Evolutionary conservation across 2,113 vertebrate genomes (phyloP), one percentile per base, ranked within the genome.

Genomic region (Anser cygnoides): DNA sequence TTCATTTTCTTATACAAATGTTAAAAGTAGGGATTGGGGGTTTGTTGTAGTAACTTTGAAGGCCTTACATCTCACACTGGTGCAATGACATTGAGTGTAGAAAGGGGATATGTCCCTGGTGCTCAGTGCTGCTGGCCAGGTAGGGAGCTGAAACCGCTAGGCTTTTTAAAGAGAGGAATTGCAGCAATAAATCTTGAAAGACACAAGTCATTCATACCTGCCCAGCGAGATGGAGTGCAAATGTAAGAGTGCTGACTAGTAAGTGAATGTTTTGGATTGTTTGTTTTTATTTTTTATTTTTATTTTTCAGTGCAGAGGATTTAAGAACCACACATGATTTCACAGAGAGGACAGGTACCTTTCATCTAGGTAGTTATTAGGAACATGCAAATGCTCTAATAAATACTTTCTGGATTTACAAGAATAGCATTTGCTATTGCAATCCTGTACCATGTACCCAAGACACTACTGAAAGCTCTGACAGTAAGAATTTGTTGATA

Each of bases 311-410:
- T 5, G 10, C 58, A 59, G 87, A 61, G 29, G 31, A 21, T 77
- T 66, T 46, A 10, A 33, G 66, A 61, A 14, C 16, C 43, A 20
- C 25, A 2, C 15, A 3, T 5, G 33, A 18, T 31, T 84, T 19
- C 35, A 10, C 55, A 5, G 75, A 14, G 41, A 44, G 86, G 31
- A 68, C 28, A 31, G 28, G 68, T 15, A 26, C 43, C 9, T 61
- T 50, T 62, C 55, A 7, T 20, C 23, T 9, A 5, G 5, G n/a
- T 16, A 11, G 58, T 31, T 59, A 22, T 35, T 0, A 20, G 55
- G 1, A 41, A n/a, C 17, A 2, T 8, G 63, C 28, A 59, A 28
- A 33, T 20, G 50, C 31, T 44, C 18, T 13, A 2, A 46, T 25
- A 58, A 46, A 9, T 12, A 18, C 46, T 13, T 55, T n/a, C 44